Percentiles rank a stretch among this genome's conserved stretches.
Evolutionary conservation across 2,113 vertebrate genomes (phyloP).

Genomic region (Ceyx cyanopectus): DNA sequence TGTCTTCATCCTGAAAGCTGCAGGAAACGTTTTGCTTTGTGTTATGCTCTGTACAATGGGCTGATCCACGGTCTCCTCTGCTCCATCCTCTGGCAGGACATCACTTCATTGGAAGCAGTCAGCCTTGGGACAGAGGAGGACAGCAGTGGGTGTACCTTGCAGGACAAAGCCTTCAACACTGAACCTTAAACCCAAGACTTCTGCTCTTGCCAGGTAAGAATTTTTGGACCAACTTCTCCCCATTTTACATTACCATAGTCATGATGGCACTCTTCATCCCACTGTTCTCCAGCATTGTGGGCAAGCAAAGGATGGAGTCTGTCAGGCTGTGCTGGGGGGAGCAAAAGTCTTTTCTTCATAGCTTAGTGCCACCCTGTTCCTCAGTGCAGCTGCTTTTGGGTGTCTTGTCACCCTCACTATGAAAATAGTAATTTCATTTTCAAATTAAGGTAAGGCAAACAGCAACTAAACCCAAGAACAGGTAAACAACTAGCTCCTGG

Average conservation of each 20-base stretch:
- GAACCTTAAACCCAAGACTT: not conserved
- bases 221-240: not conserved
- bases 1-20: not conserved
- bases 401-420: not conserved
- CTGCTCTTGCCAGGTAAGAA: not conserved
- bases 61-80: not conserved
- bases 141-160: not conserved
- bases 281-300: rapidly evolving
- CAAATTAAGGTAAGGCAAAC: not conserved
- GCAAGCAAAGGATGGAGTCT: not conserved
- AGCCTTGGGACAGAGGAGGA: not conserved
- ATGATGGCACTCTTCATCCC: not conserved
- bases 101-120: not conserved
- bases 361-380: not conserved
- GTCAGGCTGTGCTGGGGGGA: rapidly evolving
- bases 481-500: not conserved
- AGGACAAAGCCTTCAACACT: not conserved
- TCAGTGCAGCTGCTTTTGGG: not conserved
- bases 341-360: not conserved
- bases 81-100: not conserved
- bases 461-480: not conserved
- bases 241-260: not conserved
- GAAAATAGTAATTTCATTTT: not conserved
- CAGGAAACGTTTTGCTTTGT: not conserved
- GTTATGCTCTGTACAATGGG: not conserved